phyloP scores from a whole-genome alignment of 1,140 invertebrate species.

The Papilio dardanus region DNA sequence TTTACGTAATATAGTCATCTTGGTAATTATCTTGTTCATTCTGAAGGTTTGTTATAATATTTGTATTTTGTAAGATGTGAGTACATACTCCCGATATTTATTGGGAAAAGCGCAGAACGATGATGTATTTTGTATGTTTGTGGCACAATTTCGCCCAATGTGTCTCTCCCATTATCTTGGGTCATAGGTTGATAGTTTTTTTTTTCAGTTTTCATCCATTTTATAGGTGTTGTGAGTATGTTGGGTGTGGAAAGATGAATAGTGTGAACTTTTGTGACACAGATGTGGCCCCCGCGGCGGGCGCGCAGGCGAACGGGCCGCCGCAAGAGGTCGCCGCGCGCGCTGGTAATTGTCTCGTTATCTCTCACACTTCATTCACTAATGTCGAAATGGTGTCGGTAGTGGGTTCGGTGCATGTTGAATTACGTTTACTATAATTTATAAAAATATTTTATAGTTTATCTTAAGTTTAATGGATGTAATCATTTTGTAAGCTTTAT shows the following conservation, averaged over 20 bases:
- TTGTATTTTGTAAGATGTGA: too few relatives aligned
- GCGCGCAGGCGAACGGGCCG: slow-evolving; percentile 47
- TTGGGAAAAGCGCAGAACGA: too few relatives aligned
- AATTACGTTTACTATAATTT: not conserved
- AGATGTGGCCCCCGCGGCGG: slow-evolving; percentile 46
- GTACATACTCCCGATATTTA: too few relatives aligned
- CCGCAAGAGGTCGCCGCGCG: slow-evolving; percentile 44
- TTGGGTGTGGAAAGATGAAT: not conserved
- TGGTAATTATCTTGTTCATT: not conserved
- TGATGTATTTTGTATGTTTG: too few relatives aligned
- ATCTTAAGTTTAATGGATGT: not conserved
- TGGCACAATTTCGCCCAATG: not conserved
- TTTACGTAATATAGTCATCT: not conserved
- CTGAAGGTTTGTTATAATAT: not conserved
- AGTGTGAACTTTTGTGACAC: slow-evolving; percentile 30
- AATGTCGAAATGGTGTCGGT: slow-evolving; percentile 35
- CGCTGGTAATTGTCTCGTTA: slow-evolving; percentile 47
- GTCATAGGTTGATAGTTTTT: too few relatives aligned
- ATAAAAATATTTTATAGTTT: not conserved
- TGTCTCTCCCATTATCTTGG: not conserved
- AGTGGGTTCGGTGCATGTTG: slow-evolving; percentile 49
- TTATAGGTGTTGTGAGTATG: too few relatives aligned
- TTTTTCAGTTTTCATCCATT: too few relatives aligned
- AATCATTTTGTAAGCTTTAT: not conserved
- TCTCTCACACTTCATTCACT: slow-evolving; percentile 29